These are phyloP conservation scores for Saturnia japonica DNA, from an alignment of 2,888 invertebrate species.

Conservation along the genomic window DNA sequence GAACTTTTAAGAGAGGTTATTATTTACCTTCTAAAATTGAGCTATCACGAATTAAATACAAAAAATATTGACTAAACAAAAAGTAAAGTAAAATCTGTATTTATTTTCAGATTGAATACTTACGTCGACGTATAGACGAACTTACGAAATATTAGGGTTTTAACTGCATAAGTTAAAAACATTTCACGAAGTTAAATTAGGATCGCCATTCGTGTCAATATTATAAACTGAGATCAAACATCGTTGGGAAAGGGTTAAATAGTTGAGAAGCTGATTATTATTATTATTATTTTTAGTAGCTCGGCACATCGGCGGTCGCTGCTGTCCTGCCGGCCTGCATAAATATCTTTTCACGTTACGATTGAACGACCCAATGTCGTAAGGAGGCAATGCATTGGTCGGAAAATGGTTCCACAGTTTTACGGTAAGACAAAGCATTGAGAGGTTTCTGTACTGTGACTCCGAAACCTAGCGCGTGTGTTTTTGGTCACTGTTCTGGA, in stretches of 20 bases:
- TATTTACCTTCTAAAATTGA: not conserved
- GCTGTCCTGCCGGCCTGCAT: no score
- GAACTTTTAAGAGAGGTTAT: slow-evolving; percentile 80
- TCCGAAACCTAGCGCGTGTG: no score
- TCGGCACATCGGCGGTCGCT: no score
- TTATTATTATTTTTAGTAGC: no score
- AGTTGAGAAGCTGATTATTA: no score
- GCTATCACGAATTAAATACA: not conserved
- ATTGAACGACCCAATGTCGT: no score
- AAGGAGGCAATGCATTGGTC: no score
- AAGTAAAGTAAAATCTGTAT: not conserved
- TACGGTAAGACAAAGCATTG: no score
- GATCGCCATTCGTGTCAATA: not conserved
- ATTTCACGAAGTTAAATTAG: not conserved
- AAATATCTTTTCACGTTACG: no score
- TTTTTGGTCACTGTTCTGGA: no score
- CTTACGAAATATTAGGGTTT: slow-evolving; percentile 53
- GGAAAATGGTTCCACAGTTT: no score
- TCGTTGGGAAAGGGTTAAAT: not conserved
- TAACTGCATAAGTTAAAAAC: not conserved
- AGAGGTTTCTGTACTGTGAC: no score
- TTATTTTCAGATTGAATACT: slow-evolving; percentile 57
- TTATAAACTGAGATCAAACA: not conserved
- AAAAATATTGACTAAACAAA: not conserved
- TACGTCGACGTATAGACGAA: slow-evolving; percentile 63